Percentiles rank a stretch among this genome's conserved stretches.
phyloP scores from a whole-genome alignment of 1,140 invertebrate species.

The Phymorhynchus buccinoides region DNA sequence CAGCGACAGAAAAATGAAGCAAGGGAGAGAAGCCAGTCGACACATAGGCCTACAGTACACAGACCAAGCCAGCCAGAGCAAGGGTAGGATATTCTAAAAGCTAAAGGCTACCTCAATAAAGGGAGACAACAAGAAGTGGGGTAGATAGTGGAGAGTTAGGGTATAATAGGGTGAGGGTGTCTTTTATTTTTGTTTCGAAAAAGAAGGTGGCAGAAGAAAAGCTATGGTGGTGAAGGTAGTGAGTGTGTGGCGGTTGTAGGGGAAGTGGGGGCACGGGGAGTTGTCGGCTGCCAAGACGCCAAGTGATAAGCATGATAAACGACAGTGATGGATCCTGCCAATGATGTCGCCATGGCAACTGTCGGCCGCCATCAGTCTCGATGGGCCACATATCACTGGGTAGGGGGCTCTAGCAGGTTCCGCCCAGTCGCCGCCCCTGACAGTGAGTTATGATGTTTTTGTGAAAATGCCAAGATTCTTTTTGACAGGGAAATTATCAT shows the following conservation, averaged over 20 bases:
- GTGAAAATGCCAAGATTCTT: constrained; percentile 53
- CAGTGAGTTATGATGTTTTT: constrained; percentile 63
- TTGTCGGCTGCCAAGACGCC: constrained; percentile 26
- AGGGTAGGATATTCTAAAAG: too few species aligned
- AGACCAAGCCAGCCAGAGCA: too few species aligned
- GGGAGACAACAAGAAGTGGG: not conserved
- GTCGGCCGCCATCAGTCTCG: constrained; percentile 56
- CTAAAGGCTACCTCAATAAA: too few species aligned
- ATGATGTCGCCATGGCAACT: constrained; percentile 62
- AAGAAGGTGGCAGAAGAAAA: not conserved
- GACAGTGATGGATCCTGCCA: constrained; percentile 61
- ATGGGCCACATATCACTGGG: not conserved
- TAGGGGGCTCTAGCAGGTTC: constrained; percentile 50
- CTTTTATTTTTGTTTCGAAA: not conserved
- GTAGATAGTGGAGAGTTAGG: not conserved
- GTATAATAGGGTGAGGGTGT: not conserved
- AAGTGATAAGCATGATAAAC: constrained; percentile 59
- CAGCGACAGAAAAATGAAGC: too few species aligned
- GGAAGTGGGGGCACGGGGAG: constrained; percentile 31
- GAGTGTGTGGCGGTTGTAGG: not conserved
- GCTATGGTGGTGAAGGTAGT: too few species aligned
- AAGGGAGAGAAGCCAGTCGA: too few species aligned
- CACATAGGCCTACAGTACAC: too few species aligned
- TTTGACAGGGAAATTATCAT: constrained; percentile 64
- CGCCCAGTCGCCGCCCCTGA: constrained; percentile 51